A percentile compares a stretch with the other conserved stretches of the same genome.
Conservation (phyloP, 2,797 vertebrate genomes). For the Furcifer pardalis region DNA sequence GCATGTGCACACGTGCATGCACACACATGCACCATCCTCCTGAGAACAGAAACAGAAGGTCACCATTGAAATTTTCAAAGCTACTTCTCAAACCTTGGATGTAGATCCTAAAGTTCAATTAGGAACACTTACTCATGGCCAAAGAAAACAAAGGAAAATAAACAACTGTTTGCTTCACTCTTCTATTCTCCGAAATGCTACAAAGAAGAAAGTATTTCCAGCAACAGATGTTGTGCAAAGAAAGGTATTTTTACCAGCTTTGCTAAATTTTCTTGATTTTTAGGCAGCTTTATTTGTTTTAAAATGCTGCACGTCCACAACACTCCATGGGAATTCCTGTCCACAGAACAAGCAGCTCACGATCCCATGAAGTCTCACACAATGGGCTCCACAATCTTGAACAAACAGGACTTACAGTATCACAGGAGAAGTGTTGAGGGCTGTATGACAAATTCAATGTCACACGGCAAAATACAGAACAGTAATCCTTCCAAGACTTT, state of each 20-base stretch:
- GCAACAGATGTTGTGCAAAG: constrained; percentile 3
- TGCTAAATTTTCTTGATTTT: background rate
- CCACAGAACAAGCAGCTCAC: background rate
- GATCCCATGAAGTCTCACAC: background rate
- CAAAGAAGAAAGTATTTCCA: background rate
- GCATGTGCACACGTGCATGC: too few species aligned
- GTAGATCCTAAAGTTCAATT: background rate
- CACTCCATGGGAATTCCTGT: background rate
- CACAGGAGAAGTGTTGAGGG: too few species aligned
- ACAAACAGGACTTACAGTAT: too few species aligned
- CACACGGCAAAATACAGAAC: background rate
- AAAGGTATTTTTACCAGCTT: background rate
- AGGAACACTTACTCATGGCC: background rate
- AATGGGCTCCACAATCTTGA: background rate
- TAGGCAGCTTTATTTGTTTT: background rate
- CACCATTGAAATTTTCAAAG: background rate
- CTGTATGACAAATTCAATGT: background rate
- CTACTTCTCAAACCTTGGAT: background rate
- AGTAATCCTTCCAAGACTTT: background rate
- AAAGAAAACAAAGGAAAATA: background rate
- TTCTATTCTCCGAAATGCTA: background rate
- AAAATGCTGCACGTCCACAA: background rate
- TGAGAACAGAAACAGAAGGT: background rate
- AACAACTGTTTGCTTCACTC: background rate
- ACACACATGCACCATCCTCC: too few species aligned